Percentiles rank a stretch among this genome's conserved stretches.
Conservation (phyloP, 2,888 invertebrate species). For the Minunthozetes semirufus region DNA sequence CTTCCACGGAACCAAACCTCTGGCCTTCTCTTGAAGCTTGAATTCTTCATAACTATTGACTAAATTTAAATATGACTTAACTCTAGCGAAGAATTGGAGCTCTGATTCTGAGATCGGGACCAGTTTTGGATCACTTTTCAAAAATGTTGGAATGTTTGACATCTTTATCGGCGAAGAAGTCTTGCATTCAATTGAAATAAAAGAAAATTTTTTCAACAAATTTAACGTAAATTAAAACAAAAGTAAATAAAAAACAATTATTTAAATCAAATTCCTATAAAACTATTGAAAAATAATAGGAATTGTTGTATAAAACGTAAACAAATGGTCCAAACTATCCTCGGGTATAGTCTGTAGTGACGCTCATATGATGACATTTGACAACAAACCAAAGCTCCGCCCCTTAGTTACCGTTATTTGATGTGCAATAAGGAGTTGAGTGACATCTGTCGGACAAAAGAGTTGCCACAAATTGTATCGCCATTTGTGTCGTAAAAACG, state of each 20-base stretch:
- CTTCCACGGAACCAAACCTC: conserved; percentile 25
- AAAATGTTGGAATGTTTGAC: conserved; percentile 18
- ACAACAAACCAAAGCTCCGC: too few relatives aligned
- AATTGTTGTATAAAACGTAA: too few relatives aligned
- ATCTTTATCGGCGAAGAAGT: background rate
- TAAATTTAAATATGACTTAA: conserved; percentile 23
- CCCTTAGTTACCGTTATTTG: too few relatives aligned
- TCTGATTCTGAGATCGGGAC: background rate
- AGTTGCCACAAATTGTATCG: background rate
- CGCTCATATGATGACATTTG: too few relatives aligned
- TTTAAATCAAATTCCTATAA: too few relatives aligned
- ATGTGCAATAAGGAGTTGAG: background rate
- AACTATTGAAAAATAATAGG: too few relatives aligned
- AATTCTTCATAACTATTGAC: conserved; percentile 18
- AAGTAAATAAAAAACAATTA: too few relatives aligned
- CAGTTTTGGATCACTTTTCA: conserved; percentile 5
- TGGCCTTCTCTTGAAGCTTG: conserved; percentile 10
- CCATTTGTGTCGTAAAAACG: conserved; percentile 6
- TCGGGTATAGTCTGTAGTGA: too few relatives aligned
- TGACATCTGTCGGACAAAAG: background rate
- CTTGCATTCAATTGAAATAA: too few relatives aligned
- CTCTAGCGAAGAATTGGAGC: conserved; percentile 9
- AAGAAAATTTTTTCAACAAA: too few relatives aligned
- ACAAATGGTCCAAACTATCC: too few relatives aligned
- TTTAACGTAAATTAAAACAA: too few relatives aligned